phyloP scores from a whole-genome alignment of 2,113 vertebrate genomes.

The Puntigrus tetrazona region DNA sequence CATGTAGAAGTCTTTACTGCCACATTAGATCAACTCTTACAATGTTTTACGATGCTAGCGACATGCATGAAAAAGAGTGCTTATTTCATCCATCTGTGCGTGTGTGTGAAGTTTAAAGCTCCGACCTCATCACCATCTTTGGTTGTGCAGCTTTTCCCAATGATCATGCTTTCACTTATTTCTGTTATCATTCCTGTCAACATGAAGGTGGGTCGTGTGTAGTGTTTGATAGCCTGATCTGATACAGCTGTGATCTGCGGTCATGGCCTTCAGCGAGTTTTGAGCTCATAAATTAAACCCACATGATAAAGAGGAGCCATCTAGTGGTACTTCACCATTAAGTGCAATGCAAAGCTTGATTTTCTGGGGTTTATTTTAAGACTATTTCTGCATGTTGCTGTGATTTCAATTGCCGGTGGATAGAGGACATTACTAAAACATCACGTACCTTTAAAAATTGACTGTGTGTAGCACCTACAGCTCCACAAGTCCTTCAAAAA shows the following conservation, averaged over 20 bases:
- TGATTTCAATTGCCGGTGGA: not conserved
- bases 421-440: not conserved
- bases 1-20: too few species aligned
- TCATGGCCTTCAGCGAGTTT: not conserved
- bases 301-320: not conserved
- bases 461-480: not conserved
- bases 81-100: not conserved
- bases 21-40: not conserved
- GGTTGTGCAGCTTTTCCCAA: not conserved
- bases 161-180: not conserved
- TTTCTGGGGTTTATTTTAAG: not conserved
- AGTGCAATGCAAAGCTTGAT: not conserved
- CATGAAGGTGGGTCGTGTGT: not conserved
- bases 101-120: not conserved
- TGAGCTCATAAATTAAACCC: not conserved
- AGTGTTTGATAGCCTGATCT: not conserved
- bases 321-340: not conserved
- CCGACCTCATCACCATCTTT: not conserved
- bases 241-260: constrained; percentile 18
- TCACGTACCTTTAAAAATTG: not conserved
- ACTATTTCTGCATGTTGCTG: not conserved
- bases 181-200: not conserved
- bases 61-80: not conserved
- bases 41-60: too few species aligned
- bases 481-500: not conserved